Base-by-base conservation (phyloP, 2,797 vertebrate species). In the Silurus lanzhouensis region DNA sequence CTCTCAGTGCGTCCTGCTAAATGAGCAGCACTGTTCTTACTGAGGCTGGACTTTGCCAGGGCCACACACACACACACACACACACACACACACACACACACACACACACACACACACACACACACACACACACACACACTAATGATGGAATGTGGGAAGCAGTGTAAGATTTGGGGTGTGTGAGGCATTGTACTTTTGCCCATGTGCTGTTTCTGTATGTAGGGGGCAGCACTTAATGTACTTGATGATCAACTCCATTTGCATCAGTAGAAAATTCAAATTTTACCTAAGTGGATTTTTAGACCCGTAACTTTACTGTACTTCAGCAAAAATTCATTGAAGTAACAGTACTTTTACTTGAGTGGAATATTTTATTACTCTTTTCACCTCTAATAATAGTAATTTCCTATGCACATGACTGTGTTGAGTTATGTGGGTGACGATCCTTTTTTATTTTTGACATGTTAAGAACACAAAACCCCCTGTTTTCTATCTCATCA, bases 1-100 rank as follows among this genome's bases (percentile, higher is more conserved):
- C 95, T 94, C 96, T 57, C 93, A 93, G 95, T 95, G 95, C 95
- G 95, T 97, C 95, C 92, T 93, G 92, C 93, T 93, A 84, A 88
- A 93, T 94, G 95, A 95, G 95, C 89, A 91, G 96, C 94, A 95
- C 94, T 91, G 68, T 81, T 94, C 93, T 93, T 94, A 93, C 25
- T 92, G 91, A 90, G 93, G 64, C 81, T 84, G 90, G 87, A 86
- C 94, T 87, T 92, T 89, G 95, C 93, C 94, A 92, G 94, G 91
- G 94, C 94, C 89, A 92, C 93, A 95, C 91, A 90, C 91, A 91
- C 89, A 87, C 92, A 91, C n/a, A 71, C 84, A 63, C 74, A 46
- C 22, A 48, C 74, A 78, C n/a, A 75, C 82, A 66, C 70, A 71
- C 85, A 83, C 57, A 82, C 80, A 68, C 80, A 83, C 79, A 31